Evolutionary conservation across 1,140 invertebrate genomes (phyloP).

Genomic region (Scaptomyza hsui): DNA sequence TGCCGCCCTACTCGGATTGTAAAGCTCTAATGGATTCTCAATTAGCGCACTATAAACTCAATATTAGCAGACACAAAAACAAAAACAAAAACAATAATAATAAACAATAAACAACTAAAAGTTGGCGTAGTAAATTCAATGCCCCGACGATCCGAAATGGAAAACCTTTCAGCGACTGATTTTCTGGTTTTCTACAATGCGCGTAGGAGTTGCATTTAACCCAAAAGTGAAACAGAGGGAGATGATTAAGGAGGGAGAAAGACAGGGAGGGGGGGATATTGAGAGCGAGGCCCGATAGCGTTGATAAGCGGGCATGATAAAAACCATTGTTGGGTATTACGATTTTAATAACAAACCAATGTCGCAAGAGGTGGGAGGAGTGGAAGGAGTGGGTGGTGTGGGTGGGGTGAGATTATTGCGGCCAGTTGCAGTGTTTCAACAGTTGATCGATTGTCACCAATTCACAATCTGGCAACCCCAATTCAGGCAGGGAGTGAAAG

Average conservation of each 20-base stretch:
- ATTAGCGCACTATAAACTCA: conserved; percentile 56
- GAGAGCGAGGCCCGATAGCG: conserved; percentile 38
- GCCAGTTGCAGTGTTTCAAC: conserved; percentile 26
- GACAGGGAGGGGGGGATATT: neutral
- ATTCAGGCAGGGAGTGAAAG: conserved; percentile 12
- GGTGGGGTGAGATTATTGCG: neutral
- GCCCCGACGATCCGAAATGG: conserved; percentile 2
- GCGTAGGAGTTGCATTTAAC: conserved; percentile 33
- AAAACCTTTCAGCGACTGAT: conserved; percentile 40
- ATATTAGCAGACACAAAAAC: neutral
- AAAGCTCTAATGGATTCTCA: conserved; percentile 58
- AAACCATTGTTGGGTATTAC: conserved; percentile 46
- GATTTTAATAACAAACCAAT: conserved; percentile 43
- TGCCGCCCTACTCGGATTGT: conserved; percentile 4
- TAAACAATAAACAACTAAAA: too few species aligned
- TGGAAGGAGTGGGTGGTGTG: neutral
- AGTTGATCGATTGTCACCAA: conserved; percentile 39
- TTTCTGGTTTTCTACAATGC: conserved; percentile 12
- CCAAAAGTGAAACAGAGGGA: conserved; percentile 13
- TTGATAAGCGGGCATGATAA: conserved; percentile 41
- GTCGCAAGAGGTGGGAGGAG: conserved; percentile 21
- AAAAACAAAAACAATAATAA: neutral
- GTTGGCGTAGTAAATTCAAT: neutral
- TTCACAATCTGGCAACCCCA: conserved; percentile 32
- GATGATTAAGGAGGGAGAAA: neutral